Evolutionary conservation across 2,888 invertebrate species (phyloP).

Genomic region (Lomographa bimaculata): DNA sequence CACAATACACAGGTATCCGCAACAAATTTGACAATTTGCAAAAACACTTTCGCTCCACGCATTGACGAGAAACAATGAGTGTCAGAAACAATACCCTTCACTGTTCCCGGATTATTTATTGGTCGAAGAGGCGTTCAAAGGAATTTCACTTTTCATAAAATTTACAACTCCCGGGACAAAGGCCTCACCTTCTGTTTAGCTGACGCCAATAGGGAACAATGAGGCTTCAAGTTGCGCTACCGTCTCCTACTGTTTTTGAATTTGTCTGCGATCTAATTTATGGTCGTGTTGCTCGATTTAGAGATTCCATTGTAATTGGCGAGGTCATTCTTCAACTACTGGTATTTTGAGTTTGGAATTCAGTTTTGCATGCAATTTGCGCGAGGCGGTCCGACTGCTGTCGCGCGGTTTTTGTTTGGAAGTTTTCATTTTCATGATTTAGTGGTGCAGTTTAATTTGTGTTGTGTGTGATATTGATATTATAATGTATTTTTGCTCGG

Average conservation of each 20-base stretch:
- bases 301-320: constrained; percentile 74
- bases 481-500: neutral
- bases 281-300: constrained; percentile 69
- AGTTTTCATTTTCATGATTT: constrained; percentile 22
- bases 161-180: constrained; percentile 79
- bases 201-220: constrained; percentile 77
- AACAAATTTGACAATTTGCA: constrained; percentile 62
- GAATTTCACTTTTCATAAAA: constrained; percentile 84
- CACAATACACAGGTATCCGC: constrained; percentile 61
- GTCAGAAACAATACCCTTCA: constrained; percentile 76
- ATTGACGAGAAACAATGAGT: constrained; percentile 79
- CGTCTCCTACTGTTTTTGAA: constrained; percentile 82
- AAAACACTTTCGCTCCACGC: constrained; percentile 70
- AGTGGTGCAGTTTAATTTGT: constrained; percentile 15
- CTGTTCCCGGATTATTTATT: constrained; percentile 79
- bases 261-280: constrained; percentile 79
- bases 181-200: constrained; percentile 82
- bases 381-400: constrained; percentile 44
- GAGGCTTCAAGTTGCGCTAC: constrained; percentile 76
- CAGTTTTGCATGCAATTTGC: constrained; percentile 60
- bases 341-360: constrained; percentile 51
- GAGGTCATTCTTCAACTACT: constrained; percentile 59
- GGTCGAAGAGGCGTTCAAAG: constrained; percentile 76
- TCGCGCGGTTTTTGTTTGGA: constrained; percentile 24
- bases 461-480: constrained; percentile 4